These are phyloP conservation scores for Holacanthella duospinosa DNA, from an alignment of 2,888 invertebrate species.

Conservation along the genomic window DNA sequence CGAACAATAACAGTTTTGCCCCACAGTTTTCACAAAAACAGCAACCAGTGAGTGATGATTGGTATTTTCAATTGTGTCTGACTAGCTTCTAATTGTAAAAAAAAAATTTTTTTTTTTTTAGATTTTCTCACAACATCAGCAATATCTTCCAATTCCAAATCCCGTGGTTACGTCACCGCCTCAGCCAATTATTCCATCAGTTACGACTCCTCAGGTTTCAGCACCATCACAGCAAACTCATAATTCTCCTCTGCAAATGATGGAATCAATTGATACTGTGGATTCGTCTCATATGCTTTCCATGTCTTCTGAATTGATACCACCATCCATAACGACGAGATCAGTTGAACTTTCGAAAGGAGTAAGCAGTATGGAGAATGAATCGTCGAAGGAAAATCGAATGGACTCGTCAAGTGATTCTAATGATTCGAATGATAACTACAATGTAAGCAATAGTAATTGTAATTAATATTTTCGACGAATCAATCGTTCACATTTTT, in stretches of 20 bases:
- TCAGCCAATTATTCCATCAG: neutral
- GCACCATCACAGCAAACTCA: neutral
- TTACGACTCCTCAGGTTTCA: constrained; percentile 16
- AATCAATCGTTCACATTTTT: too few relatives aligned
- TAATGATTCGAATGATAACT: constrained; percentile 35
- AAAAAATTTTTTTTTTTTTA: neutral
- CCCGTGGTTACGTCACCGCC: neutral
- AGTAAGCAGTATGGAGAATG: constrained; percentile 10
- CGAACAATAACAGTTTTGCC: constrained; percentile 30
- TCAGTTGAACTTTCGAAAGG: neutral
- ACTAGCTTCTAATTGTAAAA: neutral
- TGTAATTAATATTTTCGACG: too few relatives aligned
- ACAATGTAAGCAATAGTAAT: constrained; percentile 21
- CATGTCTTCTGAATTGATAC: neutral
- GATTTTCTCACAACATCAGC: too few relatives aligned
- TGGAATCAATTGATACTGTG: neutral
- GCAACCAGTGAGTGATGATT: constrained; percentile 17
- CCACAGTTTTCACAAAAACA: constrained; percentile 14
- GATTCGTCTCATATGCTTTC: neutral
- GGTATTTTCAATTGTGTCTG: neutral
- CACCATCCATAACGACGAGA: neutral
- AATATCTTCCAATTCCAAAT: neutral
- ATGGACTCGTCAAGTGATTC: constrained; percentile 30
- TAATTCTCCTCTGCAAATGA: neutral
- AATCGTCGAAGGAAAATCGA: constrained; percentile 8